A percentile compares a stretch with the other conserved stretches of the same genome.
Evolutionary conservation across 2,797 vertebrate species (phyloP).

Genomic region (Hirundo rustica): DNA sequence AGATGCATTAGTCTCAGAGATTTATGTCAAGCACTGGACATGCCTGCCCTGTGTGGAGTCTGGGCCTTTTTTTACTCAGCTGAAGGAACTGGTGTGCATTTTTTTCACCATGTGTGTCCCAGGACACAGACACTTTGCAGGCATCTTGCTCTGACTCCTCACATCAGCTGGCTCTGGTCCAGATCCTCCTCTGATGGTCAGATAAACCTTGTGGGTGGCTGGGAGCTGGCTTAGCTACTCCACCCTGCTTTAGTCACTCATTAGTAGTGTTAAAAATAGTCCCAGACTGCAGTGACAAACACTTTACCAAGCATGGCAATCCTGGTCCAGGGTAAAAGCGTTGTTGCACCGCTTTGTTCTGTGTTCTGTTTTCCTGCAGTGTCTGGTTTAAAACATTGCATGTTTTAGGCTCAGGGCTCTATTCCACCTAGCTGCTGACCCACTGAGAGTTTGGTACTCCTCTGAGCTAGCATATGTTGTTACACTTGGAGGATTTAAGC

Average conservation of each 20-base stretch:
- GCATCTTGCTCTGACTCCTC: not conserved
- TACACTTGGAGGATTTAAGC: not conserved
- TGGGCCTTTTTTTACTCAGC: not conserved
- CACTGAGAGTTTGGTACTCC: not conserved
- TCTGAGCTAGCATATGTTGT: fast-evolving
- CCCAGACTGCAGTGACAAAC: not conserved
- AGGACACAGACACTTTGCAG: not conserved
- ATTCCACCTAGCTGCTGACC: not conserved
- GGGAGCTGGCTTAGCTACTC: not conserved
- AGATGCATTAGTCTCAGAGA: not conserved
- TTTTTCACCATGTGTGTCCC: not conserved
- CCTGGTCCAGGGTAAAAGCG: not conserved
- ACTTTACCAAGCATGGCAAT: not conserved
- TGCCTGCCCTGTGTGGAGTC: not conserved
- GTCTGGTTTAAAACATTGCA: not conserved
- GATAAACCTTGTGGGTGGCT: constrained; percentile 15
- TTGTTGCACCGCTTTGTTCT: not conserved
- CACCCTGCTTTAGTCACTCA: not conserved
- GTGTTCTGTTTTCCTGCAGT: not conserved
- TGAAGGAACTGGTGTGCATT: not conserved
- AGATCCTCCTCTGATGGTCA: not conserved
- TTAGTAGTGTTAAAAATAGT: constrained; percentile 33
- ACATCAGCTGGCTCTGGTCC: not conserved
- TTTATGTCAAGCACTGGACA: not conserved
- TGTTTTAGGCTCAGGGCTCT: not conserved